Percentiles rank a stretch among this genome's conserved stretches.
Evolutionary conservation across 2,888 invertebrate genomes (phyloP).

Genomic region (Apotomis capreana): DNA sequence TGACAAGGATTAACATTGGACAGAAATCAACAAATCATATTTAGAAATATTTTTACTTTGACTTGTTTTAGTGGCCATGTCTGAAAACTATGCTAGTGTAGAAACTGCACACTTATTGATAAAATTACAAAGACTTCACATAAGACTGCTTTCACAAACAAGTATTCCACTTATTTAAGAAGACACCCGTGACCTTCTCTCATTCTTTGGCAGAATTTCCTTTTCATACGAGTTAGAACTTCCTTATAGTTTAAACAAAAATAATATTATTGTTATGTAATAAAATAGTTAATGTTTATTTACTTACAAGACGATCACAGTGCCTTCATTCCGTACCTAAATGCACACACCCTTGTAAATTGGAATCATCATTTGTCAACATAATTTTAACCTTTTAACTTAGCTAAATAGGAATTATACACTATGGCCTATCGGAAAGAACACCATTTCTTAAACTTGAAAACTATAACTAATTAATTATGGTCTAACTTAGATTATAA

Average conservation of each 20-base stretch:
- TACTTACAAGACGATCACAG: constrained; percentile 37
- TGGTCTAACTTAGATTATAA: not conserved
- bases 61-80: no score
- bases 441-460: not conserved
- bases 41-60: no score
- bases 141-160: constrained; percentile 6
- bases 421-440: not conserved
- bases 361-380: constrained; percentile 25
- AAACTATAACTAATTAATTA: not conserved
- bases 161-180: constrained; percentile 34
- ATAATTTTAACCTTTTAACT: constrained; percentile 36
- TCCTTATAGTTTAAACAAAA: constrained; percentile 33
- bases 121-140: not conserved
- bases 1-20: no score
- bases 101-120: constrained; percentile 10
- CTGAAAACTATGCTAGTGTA: constrained; percentile 8
- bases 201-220: constrained; percentile 58
- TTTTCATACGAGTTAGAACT: constrained; percentile 38
- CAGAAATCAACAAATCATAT: no score
- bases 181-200: constrained; percentile 51
- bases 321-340: constrained; percentile 34
- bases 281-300: constrained; percentile 35
- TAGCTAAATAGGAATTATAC: not conserved
- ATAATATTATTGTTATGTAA: constrained; percentile 26
- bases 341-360: constrained; percentile 34